Evolutionary conservation across 2,113 vertebrate genomes (phyloP).

Genomic region (Casuarius casuarius): DNA sequence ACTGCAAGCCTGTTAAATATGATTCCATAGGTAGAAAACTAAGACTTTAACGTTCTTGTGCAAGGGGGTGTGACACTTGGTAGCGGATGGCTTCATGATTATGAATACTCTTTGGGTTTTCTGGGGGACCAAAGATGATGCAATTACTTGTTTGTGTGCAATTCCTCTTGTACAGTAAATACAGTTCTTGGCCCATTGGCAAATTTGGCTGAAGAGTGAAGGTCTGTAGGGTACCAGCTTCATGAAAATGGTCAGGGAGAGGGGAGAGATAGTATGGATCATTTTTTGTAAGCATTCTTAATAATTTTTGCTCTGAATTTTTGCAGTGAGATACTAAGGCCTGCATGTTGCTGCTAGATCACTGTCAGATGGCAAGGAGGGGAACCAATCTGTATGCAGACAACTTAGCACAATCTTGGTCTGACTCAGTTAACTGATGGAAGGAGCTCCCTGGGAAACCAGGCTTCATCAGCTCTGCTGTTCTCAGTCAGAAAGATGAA

Average conservation of each 20-base stretch:
- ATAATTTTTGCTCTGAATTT: not conserved
- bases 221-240: not conserved
- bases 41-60: not conserved
- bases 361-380: not conserved
- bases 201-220: rapidly evolving
- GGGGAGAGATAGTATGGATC: rapidly evolving
- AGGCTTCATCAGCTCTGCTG: not conserved
- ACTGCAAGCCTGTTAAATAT: not conserved
- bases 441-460: not conserved
- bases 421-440: not conserved
- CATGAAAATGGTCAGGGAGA: rapidly evolving
- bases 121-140: not conserved
- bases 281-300: not conserved
- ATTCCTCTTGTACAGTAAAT: not conserved
- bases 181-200: not conserved
- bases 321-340: not conserved
- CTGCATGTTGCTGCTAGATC: not conserved
- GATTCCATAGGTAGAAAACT: not conserved
- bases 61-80: not conserved
- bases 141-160: not conserved
- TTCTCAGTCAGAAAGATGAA: not conserved
- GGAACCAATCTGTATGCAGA: not conserved
- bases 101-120: not conserved
- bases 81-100: not conserved
- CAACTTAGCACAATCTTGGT: not conserved